phyloP scores from a whole-genome alignment of 2,888 invertebrate genomes.

The Pristionchus arcanus region DNA sequence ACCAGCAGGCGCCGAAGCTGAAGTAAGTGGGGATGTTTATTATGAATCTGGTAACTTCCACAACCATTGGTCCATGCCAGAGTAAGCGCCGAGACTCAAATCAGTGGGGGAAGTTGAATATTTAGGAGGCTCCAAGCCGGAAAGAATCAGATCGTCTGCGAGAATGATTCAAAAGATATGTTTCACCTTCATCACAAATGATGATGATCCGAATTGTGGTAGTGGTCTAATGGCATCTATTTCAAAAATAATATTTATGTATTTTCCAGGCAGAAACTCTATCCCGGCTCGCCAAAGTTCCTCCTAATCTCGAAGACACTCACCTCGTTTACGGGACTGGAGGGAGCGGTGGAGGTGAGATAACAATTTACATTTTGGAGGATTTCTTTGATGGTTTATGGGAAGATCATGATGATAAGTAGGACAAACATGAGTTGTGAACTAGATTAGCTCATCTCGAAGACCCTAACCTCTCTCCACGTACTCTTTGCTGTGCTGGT shows the following conservation, averaged over 20 bases:
- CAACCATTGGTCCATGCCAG: too few relatives aligned
- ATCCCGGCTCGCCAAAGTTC: slow-evolving; percentile 65
- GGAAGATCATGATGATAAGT: too few relatives aligned
- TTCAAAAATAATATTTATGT: neutral
- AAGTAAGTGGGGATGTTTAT: slow-evolving; percentile 25
- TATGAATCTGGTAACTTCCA: too few relatives aligned
- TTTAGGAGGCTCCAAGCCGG: too few relatives aligned
- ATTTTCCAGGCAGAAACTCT: slow-evolving; percentile 61
- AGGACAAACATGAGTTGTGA: too few relatives aligned
- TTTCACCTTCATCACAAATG: neutral
- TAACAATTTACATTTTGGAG: neutral
- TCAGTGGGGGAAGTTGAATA: neutral
- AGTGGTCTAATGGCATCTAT: too few relatives aligned
- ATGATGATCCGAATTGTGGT: too few relatives aligned
- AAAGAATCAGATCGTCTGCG: neutral
- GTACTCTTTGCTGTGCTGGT: too few relatives aligned
- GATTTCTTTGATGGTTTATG: too few relatives aligned
- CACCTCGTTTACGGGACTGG: neutral
- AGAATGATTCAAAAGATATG: neutral
- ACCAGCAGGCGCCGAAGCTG: neutral
- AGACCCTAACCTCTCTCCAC: neutral
- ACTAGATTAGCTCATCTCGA: neutral
- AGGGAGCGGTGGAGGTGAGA: slow-evolving; percentile 38
- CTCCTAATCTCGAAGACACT: slow-evolving; percentile 60
- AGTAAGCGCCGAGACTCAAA: neutral